phyloP scores from a whole-genome alignment of 1,140 invertebrate species.

The Bacillus rossius region DNA sequence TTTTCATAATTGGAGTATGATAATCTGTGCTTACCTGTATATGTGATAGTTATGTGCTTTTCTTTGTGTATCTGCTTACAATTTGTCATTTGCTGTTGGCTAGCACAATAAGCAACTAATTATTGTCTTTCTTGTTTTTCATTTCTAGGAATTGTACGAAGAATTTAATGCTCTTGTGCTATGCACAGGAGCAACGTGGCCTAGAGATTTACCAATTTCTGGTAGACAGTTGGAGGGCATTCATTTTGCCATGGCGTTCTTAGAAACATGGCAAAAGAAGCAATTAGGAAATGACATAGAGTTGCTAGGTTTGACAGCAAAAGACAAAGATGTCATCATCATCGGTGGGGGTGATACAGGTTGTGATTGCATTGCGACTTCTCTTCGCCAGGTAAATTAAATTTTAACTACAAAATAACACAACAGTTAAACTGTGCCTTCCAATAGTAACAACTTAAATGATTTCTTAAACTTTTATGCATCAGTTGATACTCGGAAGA shows the following conservation, averaged over 20 bases:
- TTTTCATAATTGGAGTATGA: too few species aligned
- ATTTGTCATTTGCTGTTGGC: too few species aligned
- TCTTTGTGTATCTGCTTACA: too few species aligned
- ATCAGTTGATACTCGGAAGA: too few species aligned
- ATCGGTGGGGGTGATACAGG: constrained; percentile 99
- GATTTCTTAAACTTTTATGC: too few species aligned
- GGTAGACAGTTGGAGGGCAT: constrained; percentile 87
- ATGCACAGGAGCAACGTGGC: constrained; percentile 93
- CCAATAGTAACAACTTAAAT: too few species aligned
- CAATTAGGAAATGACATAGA: constrained; percentile 68
- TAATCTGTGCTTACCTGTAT: too few species aligned
- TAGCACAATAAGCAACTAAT: too few species aligned
- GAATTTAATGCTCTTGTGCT: constrained; percentile 86
- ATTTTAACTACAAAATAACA: too few species aligned
- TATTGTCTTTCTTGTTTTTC: constrained; percentile 14
- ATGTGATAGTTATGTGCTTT: too few species aligned
- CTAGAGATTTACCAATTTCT: constrained; percentile 80
- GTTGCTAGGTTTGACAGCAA: constrained; percentile 63
- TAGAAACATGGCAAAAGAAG: constrained; percentile 96
- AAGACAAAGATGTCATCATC: constrained; percentile 93
- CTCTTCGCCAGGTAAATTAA: constrained; percentile 74
- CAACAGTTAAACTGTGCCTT: too few species aligned
- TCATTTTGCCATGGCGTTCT: constrained; percentile 96
- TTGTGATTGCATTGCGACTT: constrained; percentile 98
- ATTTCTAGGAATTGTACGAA: constrained; percentile 51